phyloP scores from a whole-genome alignment of 1,140 invertebrate species.

The Rhopalosiphum maidis region DNA sequence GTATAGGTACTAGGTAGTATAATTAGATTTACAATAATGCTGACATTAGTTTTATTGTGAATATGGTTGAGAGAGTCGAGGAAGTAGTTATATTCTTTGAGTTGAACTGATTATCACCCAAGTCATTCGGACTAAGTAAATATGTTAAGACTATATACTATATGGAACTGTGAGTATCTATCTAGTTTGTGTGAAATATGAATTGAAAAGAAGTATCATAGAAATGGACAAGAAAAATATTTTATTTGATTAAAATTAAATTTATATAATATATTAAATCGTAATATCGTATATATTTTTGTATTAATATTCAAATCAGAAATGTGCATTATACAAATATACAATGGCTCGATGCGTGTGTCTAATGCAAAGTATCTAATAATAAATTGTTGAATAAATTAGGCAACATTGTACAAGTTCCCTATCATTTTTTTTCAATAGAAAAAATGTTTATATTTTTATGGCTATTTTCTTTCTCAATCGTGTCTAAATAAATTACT shows the following conservation, averaged over 20 bases:
- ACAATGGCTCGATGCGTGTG: neutral
- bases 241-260: neutral
- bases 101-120: no score
- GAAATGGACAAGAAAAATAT: neutral
- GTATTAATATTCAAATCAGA: neutral
- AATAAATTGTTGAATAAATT: neutral
- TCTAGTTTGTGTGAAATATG: neutral
- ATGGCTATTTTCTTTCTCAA: neutral
- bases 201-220: neutral
- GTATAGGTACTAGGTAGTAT: no score
- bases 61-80: no score
- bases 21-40: no score
- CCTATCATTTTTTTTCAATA: neutral
- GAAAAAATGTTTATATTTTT: neutral
- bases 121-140: no score
- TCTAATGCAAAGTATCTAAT: neutral
- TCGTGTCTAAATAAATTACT: neutral
- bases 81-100: no score
- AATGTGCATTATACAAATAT: neutral
- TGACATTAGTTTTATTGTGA: no score
- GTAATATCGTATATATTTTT: neutral
- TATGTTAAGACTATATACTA: no score
- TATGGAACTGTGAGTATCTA: no score
- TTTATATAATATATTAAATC: no score
- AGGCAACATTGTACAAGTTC: conserved; percentile 1